Evolutionary conservation across 1,140 invertebrate species (phyloP).

Genomic region (Aphis craccivora): DNA sequence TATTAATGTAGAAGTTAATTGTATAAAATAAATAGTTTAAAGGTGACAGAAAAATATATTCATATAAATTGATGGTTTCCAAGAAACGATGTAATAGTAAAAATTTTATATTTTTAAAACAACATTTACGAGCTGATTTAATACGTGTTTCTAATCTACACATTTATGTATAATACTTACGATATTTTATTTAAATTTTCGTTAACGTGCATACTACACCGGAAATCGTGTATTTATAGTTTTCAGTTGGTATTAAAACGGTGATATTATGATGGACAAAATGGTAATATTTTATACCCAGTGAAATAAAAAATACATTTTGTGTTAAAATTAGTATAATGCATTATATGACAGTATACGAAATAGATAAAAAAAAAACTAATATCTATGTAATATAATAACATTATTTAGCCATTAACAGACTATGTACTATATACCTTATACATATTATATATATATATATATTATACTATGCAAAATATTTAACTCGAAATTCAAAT

Average conservation of each 20-base stretch:
- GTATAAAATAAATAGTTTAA: too few relatives aligned
- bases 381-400: too few relatives aligned
- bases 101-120: neutral
- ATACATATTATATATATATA: too few relatives aligned
- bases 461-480: neutral
- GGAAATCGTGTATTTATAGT: neutral
- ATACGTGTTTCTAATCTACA: neutral
- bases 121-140: neutral
- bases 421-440: too few relatives aligned
- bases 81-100: neutral
- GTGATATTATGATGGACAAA: neutral
- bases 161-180: neutral
- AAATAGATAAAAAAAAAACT: too few relatives aligned
- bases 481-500: neutral
- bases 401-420: too few relatives aligned
- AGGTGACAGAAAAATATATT: too few relatives aligned
- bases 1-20: neutral
- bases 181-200: neutral
- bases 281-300: neutral
- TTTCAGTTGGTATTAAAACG: neutral
- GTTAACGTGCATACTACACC: neutral
- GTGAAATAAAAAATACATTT: neutral
- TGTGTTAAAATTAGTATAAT: neutral
- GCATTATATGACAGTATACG: too few relatives aligned
- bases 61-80: too few relatives aligned